Percentiles rank a stretch among this genome's conserved stretches.
Conservation (phyloP, 2,113 vertebrate genomes). For the Lepisosteus osseus region DNA sequence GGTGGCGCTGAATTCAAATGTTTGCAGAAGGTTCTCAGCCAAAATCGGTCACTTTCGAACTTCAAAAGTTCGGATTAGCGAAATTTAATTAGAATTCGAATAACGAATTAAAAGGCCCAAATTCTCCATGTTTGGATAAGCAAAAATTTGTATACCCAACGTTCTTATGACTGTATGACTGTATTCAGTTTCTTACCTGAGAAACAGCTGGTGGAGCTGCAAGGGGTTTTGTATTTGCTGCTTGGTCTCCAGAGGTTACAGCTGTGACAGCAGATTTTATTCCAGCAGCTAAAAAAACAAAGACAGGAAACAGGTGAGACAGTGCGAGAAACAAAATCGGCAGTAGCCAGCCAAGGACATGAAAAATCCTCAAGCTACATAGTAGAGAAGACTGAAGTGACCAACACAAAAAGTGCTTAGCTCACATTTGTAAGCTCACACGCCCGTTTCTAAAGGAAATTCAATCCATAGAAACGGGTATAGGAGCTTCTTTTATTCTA, state of each 20-base stretch:
- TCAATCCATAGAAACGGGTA: neutral
- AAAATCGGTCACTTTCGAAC: too few species aligned
- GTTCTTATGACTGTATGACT: neutral
- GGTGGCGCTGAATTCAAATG: too few species aligned
- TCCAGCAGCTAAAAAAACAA: conserved; percentile 24
- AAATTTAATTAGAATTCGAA: too few species aligned
- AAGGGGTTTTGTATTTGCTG: conserved; percentile 35
- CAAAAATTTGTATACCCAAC: neutral
- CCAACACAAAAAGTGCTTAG: too few species aligned
- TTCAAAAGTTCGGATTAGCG: too few species aligned
- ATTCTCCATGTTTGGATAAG: neutral
- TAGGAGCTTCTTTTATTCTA: neutral
- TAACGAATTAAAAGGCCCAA: neutral
- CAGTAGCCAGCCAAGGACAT: too few species aligned
- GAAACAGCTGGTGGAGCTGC: conserved; percentile 22
- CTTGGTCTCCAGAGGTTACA: conserved; percentile 17
- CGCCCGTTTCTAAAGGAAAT: neutral
- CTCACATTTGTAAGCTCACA: too few species aligned
- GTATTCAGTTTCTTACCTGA: conserved; percentile 43
- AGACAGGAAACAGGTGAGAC: neutral
- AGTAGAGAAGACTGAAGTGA: too few species aligned
- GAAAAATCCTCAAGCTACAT: too few species aligned
- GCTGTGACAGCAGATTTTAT: conserved; percentile 45
- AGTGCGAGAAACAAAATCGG: neutral
- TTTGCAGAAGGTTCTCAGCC: too few species aligned